phyloP scores from a whole-genome alignment of 2,113 vertebrate species.

The Larimichthys polyactis region DNA sequence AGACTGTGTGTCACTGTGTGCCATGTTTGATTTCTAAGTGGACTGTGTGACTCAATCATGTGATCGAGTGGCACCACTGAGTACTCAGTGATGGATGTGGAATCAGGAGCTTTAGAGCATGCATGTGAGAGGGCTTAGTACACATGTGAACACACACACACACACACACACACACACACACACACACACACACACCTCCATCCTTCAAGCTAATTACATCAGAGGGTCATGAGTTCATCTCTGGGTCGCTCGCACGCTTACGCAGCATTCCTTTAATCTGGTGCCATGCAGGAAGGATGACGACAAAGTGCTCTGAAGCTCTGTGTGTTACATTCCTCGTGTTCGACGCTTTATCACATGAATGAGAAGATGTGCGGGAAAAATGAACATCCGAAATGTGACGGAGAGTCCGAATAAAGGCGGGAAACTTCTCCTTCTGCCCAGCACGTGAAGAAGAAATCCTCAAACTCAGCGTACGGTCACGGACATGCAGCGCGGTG shows the following conservation, averaged over 20 bases:
- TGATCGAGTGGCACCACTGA: slow-evolving; percentile 39
- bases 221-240: slow-evolving; percentile 20
- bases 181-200: too few species aligned
- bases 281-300: not conserved
- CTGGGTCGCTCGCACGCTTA: not conserved
- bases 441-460: not conserved
- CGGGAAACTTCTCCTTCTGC: not conserved
- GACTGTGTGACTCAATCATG: slow-evolving; percentile 50
- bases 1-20: not conserved
- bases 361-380: not conserved
- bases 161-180: slow-evolving; percentile 8
- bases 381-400: not conserved
- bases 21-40: slow-evolving; percentile 39
- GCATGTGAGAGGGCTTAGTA: slow-evolving; percentile 52
- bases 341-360: not conserved
- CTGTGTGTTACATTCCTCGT: not conserved
- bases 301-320: not conserved
- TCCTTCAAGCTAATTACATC: slow-evolving; percentile 12
- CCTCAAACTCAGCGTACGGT: too few species aligned
- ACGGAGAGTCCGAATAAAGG: not conserved
- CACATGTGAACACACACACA: slow-evolving; percentile 29
- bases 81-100: slow-evolving; percentile 40
- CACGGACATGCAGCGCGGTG: too few species aligned
- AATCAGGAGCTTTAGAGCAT: slow-evolving; percentile 41
- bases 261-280: not conserved